phyloP scores from a whole-genome alignment of 2,113 vertebrate genomes.

The Lynx canadensis region DNA sequence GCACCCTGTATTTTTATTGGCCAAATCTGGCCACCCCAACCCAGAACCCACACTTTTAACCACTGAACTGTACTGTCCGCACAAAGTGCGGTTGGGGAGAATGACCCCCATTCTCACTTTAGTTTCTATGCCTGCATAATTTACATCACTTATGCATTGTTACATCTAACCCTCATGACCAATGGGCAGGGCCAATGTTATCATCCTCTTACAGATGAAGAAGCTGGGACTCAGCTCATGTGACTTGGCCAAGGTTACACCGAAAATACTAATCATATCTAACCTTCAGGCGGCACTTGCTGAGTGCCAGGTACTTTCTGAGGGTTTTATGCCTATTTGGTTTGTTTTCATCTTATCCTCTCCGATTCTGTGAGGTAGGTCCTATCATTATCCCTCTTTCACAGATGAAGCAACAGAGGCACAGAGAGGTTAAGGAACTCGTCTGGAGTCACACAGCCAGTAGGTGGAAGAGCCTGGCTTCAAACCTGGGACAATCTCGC shows the following conservation, averaged over 20 bases:
- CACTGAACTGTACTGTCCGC: not conserved
- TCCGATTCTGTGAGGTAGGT: not conserved
- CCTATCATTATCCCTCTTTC: not conserved
- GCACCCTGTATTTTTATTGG: not conserved
- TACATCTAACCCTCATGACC: not conserved
- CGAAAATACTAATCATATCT: not conserved
- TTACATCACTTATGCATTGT: fast-evolving
- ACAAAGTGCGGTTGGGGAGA: not conserved
- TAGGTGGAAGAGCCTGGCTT: not conserved
- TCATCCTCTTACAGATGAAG: not conserved
- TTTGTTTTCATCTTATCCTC: not conserved
- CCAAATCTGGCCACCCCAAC: not conserved
- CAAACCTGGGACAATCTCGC: not conserved
- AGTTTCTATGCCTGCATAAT: not conserved
- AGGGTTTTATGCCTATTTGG: not conserved
- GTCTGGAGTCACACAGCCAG: not conserved
- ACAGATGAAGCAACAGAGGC: not conserved
- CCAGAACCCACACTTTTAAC: not conserved
- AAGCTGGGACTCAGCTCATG: not conserved
- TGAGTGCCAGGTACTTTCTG: too few species aligned
- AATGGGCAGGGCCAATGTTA: not conserved
- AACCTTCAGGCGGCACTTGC: not conserved
- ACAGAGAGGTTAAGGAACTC: not conserved
- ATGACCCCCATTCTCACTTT: fast-evolving
- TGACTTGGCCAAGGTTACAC: not conserved